Evolutionary conservation across 2,797 vertebrate species (phyloP).

Genomic region (Mormyrops boulengeri): DNA sequence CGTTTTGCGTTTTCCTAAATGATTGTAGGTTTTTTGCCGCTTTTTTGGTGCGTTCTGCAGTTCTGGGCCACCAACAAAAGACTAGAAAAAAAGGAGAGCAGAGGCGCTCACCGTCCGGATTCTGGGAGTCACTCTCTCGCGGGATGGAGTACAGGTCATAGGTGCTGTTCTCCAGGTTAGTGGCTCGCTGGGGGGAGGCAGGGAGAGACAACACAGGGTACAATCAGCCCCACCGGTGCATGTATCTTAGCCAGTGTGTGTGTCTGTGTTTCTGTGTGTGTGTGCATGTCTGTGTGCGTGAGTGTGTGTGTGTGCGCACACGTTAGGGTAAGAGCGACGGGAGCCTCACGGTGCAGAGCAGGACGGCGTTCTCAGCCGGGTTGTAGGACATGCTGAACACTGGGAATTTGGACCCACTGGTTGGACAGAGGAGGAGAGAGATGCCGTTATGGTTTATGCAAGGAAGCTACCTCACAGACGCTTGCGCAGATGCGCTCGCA

Average conservation of each 20-base stretch:
- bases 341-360: conserved; percentile 83
- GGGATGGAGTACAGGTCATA: conserved; percentile 94
- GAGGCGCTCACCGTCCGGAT: conserved; percentile 74
- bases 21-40: not conserved
- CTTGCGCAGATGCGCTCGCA: not conserved
- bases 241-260: not conserved
- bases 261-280: not conserved
- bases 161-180: conserved; percentile 95
- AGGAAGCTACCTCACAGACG: not conserved
- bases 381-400: conserved; percentile 98
- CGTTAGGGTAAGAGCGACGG: not conserved
- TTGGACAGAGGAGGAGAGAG: not conserved
- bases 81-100: conserved; percentile 28
- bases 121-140: conserved; percentile 91
- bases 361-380: conserved; percentile 88
- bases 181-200: conserved; percentile 73
- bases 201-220: not conserved
- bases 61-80: conserved; percentile 60
- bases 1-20: not conserved
- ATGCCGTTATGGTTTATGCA: not conserved
- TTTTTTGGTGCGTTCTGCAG: not conserved
- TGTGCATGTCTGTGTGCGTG: not conserved
- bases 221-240: not conserved
- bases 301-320: not conserved
- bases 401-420: conserved; percentile 90